These are phyloP conservation scores for Nomada hirtipes DNA, from an alignment of 2,888 invertebrate genomes.

Conservation along the genomic window DNA sequence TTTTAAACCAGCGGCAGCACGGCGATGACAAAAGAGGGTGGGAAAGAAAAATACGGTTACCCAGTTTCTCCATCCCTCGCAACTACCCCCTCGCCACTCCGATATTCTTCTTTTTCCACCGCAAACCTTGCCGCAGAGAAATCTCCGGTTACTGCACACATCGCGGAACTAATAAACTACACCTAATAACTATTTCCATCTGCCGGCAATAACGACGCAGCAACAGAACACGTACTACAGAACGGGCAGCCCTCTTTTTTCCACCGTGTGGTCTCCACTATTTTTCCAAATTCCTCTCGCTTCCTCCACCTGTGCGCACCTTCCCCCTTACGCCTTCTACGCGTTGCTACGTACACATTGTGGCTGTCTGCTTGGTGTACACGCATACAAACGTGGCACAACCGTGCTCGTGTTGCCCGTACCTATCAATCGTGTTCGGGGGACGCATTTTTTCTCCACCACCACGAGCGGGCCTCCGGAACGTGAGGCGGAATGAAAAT, in stretches of 20 bases:
- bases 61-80: neutral
- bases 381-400: conserved; percentile 37
- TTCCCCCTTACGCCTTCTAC: conserved; percentile 48
- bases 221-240: conserved; percentile 33
- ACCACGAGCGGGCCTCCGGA: conserved; percentile 71
- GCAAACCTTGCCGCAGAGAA: conserved; percentile 11
- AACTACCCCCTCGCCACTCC: neutral
- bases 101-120: neutral
- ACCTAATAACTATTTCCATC: conserved; percentile 56
- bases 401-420: conserved; percentile 51
- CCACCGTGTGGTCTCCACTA: conserved; percentile 34
- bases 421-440: conserved; percentile 79
- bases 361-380: conserved; percentile 31
- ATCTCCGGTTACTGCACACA: conserved; percentile 31
- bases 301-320: conserved; percentile 23
- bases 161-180: conserved; percentile 45
- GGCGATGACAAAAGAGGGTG: neutral
- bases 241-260: conserved; percentile 18
- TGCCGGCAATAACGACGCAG: conserved; percentile 36
- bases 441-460: conserved; percentile 76
- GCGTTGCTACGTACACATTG: conserved; percentile 6
- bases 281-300: conserved; percentile 57
- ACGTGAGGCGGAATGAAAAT: conserved; percentile 81
- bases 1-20: neutral
- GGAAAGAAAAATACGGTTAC: conserved; percentile 14